Evolutionary conservation across 2,113 vertebrate species (phyloP).

Genomic region (Hippopotamus amphibius): DNA sequence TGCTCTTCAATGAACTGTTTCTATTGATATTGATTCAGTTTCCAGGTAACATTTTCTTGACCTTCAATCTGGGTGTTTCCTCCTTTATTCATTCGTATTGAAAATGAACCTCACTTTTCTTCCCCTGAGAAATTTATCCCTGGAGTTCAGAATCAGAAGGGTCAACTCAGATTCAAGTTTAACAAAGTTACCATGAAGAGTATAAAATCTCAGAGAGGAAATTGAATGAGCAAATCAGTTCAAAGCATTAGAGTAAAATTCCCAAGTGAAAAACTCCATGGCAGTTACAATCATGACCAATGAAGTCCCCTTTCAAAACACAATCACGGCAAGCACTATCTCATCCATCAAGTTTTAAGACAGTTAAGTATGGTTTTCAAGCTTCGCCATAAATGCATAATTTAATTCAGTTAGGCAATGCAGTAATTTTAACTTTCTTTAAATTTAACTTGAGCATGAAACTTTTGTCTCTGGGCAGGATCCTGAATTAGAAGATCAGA

Average conservation of each 20-base stretch:
- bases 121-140: slow-evolving; percentile 8
- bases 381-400: slow-evolving; percentile 22
- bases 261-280: neutral
- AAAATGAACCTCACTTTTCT: slow-evolving; percentile 59
- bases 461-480: slow-evolving; percentile 46
- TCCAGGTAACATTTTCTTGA: slow-evolving; percentile 46
- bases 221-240: neutral
- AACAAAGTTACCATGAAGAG: slow-evolving; percentile 10
- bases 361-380: slow-evolving; percentile 61
- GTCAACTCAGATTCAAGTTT: slow-evolving; percentile 38
- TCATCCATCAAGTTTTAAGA: slow-evolving; percentile 59
- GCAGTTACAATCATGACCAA: neutral
- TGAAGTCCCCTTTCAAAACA: slow-evolving; percentile 55
- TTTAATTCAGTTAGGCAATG: slow-evolving; percentile 59
- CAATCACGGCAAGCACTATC: neutral
- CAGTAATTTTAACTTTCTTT: slow-evolving; percentile 63
- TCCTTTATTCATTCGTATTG: neutral
- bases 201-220: slow-evolving; percentile 35
- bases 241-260: slow-evolving; percentile 32
- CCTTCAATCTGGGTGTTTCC: slow-evolving; percentile 34
- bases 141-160: slow-evolving; percentile 39
- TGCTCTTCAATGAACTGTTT: slow-evolving; percentile 28
- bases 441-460: slow-evolving; percentile 52
- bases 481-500: slow-evolving; percentile 43
- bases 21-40: slow-evolving; percentile 49